Evolutionary conservation across 35 echinoderm and acorn worm species (phyloP), one percentile per base, ranked within the genome.

Genomic region (Heliocidaris tuberculata): DNA sequence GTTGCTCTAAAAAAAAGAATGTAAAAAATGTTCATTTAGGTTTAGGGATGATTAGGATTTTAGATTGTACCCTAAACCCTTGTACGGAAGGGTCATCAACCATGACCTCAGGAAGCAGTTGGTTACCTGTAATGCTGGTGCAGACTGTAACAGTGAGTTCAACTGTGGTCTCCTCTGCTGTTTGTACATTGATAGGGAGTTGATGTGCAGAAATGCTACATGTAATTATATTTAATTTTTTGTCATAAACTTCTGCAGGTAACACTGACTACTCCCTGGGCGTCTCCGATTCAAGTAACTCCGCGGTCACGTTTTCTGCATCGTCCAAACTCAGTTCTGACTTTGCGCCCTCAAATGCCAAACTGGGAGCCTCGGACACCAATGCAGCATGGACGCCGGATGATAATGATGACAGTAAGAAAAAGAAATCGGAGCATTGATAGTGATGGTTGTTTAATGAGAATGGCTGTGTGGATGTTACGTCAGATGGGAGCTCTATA

Each of bases 361-460:
- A 95, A 31, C 94, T 97, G 30, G 91, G 88, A 31, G 92, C 91
- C 31, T 31, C 13, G 21, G 85, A 90, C 21, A 27, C 31, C 12
- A 90, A 96, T 50, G 29, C 93, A 49, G 94, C 97, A 56, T 97
- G 97, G 97, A 95, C 94, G 49, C 97, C 97, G 13, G 85, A 85
- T 86, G 86, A 35, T 60, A 50, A 93, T 31, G 95, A 96, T 48
- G 93, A 90, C 32, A 94, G 96, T 97, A 86, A 94, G 93, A 60
- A 13, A n/a, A 93, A n/a, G 5, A 48, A 48, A 5, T 59, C 8
- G 90, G 10, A 27, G 90, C 31, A 7, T 24, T 50, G 24, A 47
- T 92, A 16, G 32, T 92, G 90, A 52, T 52, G 50, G 50, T 52
- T 52, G 50, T 52, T 52, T n/a, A n/a, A 52, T 52, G 50, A 52